These are phyloP conservation scores for Toxostoma redivivum DNA, from an alignment of 2,113 vertebrate genomes.

Conservation along the genomic window DNA sequence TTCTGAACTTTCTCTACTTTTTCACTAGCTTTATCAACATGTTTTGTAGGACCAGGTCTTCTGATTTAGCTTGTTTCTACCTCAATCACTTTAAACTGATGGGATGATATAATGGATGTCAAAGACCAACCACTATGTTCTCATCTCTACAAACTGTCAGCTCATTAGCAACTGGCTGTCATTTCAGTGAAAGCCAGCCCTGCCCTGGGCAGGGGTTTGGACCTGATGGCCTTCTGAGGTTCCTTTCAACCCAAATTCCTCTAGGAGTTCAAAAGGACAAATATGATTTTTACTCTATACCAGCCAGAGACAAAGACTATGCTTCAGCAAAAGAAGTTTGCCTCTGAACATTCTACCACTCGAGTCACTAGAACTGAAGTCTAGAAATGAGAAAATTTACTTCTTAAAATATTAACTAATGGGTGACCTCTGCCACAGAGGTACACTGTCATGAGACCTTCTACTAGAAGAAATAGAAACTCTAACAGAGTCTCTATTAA, in stretches of 20 bases:
- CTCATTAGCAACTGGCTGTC: not conserved
- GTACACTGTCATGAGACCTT: not conserved
- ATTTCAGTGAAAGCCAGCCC: not conserved
- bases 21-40: not conserved
- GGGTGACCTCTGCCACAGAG: not conserved
- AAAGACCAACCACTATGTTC: not conserved
- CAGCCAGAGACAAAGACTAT: not conserved
- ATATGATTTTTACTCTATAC: not conserved
- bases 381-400: not conserved
- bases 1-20: not conserved
- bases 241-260: not conserved
- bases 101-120: not conserved
- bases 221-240: not conserved
- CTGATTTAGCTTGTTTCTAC: not conserved
- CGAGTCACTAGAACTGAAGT: not conserved
- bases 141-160: not conserved
- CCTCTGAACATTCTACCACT: not conserved
- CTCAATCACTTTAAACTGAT: not conserved
- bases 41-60: not conserved
- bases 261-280: not conserved
- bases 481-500: not conserved
- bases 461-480: not conserved
- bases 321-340: not conserved
- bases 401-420: not conserved
- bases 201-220: not conserved